Evolutionary conservation across 2,888 invertebrate genomes (phyloP), one percentile per base, ranked within the genome.

Genomic region (Hyposoter dolosus): DNA sequence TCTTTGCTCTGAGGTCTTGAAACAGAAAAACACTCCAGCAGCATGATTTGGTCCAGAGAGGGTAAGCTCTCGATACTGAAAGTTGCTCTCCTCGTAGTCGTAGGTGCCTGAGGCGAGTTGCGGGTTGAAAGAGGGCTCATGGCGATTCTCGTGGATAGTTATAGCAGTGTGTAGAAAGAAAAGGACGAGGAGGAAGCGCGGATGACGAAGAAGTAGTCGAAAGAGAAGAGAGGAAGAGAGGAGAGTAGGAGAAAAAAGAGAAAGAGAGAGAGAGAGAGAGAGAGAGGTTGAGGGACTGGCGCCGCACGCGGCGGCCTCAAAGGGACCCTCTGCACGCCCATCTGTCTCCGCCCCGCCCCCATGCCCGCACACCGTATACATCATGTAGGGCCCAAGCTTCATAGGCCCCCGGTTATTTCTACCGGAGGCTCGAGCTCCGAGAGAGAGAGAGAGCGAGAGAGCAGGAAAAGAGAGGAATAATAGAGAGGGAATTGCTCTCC

Each of bases 261-360:
- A 45, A 23, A 69, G 72, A 63, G 81, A 60, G 72, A 74, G 81
- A 89, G 86, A 88, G 85, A 84, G 82, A 75, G 78, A 71, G 68
- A 81, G 75, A 35, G 74, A 45, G 50, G 43, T 35, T 71, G 56
- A 60, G 91, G 91, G 90, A 91, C 92, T 94, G 94, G 94, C 94
- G 94, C 94, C 94, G 93, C 92, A 91, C 90, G 94, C 94, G 94
- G 94, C 94, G 92, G 92, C 92, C 93, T 93, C 94, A 94, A 94
- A 92, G 94, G 92, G 91, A 93, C 92, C 93, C 92, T 90, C 93
- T 90, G 91, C 92, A 94, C 94, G 94, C 94, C 94, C 94, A 94
- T 93, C 94, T 94, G 94, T 94, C 94, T 93, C 94, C 93, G 94
- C 94, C 90, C 94, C 94, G 94, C 94, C 94, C 93, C 92, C 91